Conservation (phyloP, 2,888 invertebrate species). For the Gryllus longicercus region DNA sequence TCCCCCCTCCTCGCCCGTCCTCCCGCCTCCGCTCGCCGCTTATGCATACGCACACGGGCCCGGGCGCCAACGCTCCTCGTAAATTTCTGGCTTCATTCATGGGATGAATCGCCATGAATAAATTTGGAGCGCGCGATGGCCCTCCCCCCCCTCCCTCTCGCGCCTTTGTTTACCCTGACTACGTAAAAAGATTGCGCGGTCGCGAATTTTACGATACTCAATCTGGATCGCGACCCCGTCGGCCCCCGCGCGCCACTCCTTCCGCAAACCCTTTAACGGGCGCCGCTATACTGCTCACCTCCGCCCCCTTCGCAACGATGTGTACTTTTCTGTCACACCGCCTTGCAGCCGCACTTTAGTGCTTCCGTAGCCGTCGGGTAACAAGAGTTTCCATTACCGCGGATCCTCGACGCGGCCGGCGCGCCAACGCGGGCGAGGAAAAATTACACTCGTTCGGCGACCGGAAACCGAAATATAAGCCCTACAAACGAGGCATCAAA, state of each 20-base stretch:
- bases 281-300: no score
- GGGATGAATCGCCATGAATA: slow-evolving; percentile 10
- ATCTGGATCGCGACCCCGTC: neutral
- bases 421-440: no score
- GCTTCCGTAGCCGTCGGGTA: no score
- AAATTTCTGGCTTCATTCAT: slow-evolving; percentile 6
- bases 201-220: neutral
- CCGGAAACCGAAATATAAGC: neutral
- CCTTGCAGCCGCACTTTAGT: no score
- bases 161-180: neutral
- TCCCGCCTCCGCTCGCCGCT: neutral
- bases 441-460: no score
- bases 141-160: neutral
- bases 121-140: neutral
- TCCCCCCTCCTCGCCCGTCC: neutral
- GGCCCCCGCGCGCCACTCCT: no score
- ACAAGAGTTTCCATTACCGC: no score
- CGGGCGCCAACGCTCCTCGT: neutral
- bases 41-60: neutral
- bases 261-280: no score
- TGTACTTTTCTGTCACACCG: no score
- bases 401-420: no score
- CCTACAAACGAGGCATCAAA: neutral
- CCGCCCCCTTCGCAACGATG: no score
- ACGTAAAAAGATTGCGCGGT: slow-evolving; percentile 4